A percentile compares a stretch with the other conserved stretches of the same genome.
Evolutionary conservation across 2,113 vertebrate species (phyloP).

Genomic region (Peromyscus maniculatus): DNA sequence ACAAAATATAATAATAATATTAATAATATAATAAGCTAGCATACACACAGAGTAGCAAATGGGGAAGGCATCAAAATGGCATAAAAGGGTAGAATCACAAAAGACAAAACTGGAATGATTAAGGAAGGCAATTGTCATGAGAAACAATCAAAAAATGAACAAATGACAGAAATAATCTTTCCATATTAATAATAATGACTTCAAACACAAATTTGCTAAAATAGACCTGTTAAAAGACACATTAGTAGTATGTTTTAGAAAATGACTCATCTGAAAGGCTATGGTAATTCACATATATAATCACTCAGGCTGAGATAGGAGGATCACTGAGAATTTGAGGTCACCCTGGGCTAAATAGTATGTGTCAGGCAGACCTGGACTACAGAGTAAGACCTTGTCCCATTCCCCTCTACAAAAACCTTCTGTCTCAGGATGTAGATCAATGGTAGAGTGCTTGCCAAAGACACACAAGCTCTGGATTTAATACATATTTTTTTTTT

Average conservation of each 20-base stretch:
- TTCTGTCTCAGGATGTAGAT: background rate
- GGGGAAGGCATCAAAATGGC: conserved; percentile 14
- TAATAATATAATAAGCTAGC: background rate
- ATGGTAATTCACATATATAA: background rate
- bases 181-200: background rate
- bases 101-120: background rate
- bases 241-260: background rate
- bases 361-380: background rate
- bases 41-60: background rate
- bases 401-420: background rate
- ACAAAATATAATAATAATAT: background rate
- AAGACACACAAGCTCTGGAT: background rate
- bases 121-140: background rate
- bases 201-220: background rate
- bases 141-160: background rate
- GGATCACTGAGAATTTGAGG: background rate
- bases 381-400: background rate
- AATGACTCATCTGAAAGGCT: background rate
- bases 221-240: background rate
- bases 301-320: background rate
- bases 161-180: conserved; percentile 10
- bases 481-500: background rate
- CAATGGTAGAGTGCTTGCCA: background rate
- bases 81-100: conserved; percentile 1
- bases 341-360: background rate